These are phyloP conservation scores for Babyrousa celebensis DNA, from an alignment of 2,797 vertebrate species.

Conservation along the genomic window DNA sequence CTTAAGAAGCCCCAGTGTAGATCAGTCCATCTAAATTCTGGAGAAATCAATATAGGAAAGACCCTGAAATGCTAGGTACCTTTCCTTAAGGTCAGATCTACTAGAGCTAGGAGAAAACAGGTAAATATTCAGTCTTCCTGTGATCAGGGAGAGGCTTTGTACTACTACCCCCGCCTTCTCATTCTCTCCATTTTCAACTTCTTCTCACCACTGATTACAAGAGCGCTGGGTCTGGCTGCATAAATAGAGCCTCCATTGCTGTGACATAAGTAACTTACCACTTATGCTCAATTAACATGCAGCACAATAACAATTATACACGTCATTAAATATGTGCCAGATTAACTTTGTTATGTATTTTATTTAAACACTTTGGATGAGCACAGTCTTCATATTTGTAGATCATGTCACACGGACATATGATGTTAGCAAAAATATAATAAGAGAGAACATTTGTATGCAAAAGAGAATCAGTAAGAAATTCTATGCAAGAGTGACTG, in stretches of 20 bases:
- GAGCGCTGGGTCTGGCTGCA: not conserved
- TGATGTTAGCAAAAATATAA: slow-evolving; percentile 43
- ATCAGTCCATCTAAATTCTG: not conserved
- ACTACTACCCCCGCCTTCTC: not conserved
- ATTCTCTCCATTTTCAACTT: not conserved
- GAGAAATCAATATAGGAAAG: not conserved
- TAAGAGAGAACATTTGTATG: slow-evolving; percentile 70
- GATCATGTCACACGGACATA: not conserved
- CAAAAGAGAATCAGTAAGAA: slow-evolving; percentile 77
- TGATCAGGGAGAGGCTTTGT: not conserved
- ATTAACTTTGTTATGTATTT: slow-evolving; percentile 70
- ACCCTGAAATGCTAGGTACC: too few species aligned
- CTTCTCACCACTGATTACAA: not conserved
- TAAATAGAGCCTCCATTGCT: not conserved
- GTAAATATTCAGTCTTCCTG: not conserved
- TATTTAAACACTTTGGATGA: slow-evolving; percentile 64
- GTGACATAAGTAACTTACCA: slow-evolving; percentile 29
- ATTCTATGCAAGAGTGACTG: slow-evolving; percentile 79
- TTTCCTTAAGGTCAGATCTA: not conserved
- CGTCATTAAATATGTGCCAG: slow-evolving; percentile 69
- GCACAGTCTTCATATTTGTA: slow-evolving; percentile 47
- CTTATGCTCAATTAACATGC: slow-evolving; percentile 59
- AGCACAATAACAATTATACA: slow-evolving; percentile 61
- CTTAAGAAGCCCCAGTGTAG: not conserved
- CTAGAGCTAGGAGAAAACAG: not conserved